Conservation (phyloP, 2,797 vertebrate genomes). For the Pantherophis alleghaniensis region DNA sequence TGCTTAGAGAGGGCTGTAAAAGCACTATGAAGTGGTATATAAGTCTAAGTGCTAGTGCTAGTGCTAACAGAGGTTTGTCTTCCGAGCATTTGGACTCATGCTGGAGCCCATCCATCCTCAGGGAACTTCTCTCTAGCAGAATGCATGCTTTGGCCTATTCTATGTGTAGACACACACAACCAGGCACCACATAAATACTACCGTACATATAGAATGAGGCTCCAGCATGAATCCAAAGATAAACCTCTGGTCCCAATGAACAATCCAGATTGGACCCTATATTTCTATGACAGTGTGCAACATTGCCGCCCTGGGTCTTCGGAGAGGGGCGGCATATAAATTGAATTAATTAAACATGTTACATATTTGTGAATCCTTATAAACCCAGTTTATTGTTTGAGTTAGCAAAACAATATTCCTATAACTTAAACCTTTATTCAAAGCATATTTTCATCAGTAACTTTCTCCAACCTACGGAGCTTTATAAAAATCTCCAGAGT, state of each 20-base stretch:
- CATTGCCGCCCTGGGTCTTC: too few species aligned
- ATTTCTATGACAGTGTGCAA: not conserved
- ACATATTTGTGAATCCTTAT: not conserved
- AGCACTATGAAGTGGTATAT: too few species aligned
- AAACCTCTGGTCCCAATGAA: not conserved
- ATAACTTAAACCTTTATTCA: not conserved
- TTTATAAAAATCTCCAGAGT: not conserved
- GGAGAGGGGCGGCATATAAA: too few species aligned
- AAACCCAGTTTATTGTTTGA: not conserved
- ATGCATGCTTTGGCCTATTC: not conserved
- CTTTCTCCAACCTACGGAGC: not conserved
- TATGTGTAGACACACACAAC: not conserved
- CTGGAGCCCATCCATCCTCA: not conserved
- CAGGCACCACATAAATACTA: not conserved
- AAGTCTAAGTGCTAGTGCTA: too few species aligned
- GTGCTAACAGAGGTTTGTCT: not conserved
- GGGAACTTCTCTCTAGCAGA: not conserved
- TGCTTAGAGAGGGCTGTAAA: too few species aligned
- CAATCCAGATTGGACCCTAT: not conserved
- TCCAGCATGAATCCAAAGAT: not conserved
- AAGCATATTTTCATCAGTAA: not conserved
- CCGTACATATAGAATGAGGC: not conserved
- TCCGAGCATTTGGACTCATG: not conserved
- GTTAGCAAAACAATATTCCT: not conserved
- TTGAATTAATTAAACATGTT: not conserved